phyloP scores from a whole-genome alignment of 2,888 invertebrate genomes.

The Actias luna region DNA sequence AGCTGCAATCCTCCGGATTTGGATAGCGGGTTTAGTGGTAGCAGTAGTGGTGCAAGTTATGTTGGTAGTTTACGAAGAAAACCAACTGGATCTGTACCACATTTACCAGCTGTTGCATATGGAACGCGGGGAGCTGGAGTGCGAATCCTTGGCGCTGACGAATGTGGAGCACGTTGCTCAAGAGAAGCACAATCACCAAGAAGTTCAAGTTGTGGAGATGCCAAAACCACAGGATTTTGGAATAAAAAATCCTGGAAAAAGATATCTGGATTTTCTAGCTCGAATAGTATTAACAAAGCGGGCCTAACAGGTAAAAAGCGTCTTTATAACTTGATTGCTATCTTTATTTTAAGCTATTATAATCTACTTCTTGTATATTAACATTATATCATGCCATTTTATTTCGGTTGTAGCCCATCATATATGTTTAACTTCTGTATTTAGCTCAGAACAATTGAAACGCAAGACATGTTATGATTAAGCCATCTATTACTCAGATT shows the following conservation, averaged over 20 bases:
- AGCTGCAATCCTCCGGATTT: slow-evolving; percentile 85
- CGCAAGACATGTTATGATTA: slow-evolving; percentile 35
- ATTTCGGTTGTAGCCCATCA: slow-evolving; percentile 19
- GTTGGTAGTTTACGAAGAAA: slow-evolving; percentile 85
- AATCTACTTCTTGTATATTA: background rate
- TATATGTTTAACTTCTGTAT: slow-evolving; percentile 49
- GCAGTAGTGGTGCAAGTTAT: slow-evolving; percentile 91
- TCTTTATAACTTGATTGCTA: slow-evolving; percentile 9
- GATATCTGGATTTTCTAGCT: slow-evolving; percentile 87
- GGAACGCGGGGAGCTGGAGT: slow-evolving; percentile 76
- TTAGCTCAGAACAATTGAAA: slow-evolving; percentile 59
- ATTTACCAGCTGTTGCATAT: slow-evolving; percentile 77
- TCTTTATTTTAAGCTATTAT: background rate
- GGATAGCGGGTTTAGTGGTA: slow-evolving; percentile 92
- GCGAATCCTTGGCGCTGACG: slow-evolving; percentile 71
- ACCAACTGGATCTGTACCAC: slow-evolving; percentile 75
- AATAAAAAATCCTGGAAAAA: slow-evolving; percentile 90
- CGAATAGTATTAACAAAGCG: slow-evolving; percentile 86
- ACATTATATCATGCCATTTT: background rate
- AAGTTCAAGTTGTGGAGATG: slow-evolving; percentile 76
- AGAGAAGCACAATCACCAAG: slow-evolving; percentile 68
- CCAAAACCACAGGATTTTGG: slow-evolving; percentile 84
- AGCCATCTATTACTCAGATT: slow-evolving; percentile 42
- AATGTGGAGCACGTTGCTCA: slow-evolving; percentile 65
- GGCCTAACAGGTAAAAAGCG: slow-evolving; percentile 83